These are phyloP conservation scores for Astropecten irregularis DNA, from an alignment of 53 echinoderm and acorn worm genomes.

Conservation along the genomic window DNA sequence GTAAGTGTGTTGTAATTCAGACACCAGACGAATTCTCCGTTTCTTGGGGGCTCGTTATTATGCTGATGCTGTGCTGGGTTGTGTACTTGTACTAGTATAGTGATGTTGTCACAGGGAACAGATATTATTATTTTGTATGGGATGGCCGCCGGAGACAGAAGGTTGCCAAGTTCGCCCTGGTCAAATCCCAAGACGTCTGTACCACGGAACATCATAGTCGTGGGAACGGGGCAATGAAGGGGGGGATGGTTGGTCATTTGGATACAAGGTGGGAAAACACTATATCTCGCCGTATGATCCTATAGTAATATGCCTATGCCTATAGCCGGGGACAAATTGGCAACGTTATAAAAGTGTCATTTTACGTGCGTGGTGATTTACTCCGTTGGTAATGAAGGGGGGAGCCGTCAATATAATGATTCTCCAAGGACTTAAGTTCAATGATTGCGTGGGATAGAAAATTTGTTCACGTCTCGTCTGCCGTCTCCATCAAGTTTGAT, in stretches of 20 bases:
- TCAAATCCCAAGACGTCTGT: background rate
- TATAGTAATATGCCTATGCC: too few species aligned
- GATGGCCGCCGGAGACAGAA: background rate
- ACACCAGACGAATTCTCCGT: too few species aligned
- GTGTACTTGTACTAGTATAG: too few species aligned
- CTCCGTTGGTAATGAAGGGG: background rate
- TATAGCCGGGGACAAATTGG: slow-evolving; percentile 49
- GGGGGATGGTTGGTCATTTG: background rate
- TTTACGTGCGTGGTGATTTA: slow-evolving; percentile 49
- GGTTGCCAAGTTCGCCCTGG: background rate
- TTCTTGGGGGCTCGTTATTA: too few species aligned
- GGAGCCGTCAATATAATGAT: background rate
- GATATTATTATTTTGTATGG: too few species aligned
- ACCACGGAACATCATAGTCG: slow-evolving; percentile 28
- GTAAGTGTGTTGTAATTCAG: too few species aligned
- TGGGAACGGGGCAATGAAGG: slow-evolving; percentile 20
- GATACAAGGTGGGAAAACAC: slow-evolving; percentile 33
- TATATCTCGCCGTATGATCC: too few species aligned
- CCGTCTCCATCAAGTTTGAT: background rate
- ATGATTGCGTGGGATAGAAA: slow-evolving; percentile 6
- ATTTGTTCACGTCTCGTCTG: background rate
- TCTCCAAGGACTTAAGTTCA: background rate
- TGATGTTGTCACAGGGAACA: too few species aligned
- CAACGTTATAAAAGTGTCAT: slow-evolving; percentile 47
- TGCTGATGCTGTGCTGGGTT: too few species aligned